Evolutionary conservation across 2,113 vertebrate species (phyloP).

Genomic region (Taxidea taxus): DNA sequence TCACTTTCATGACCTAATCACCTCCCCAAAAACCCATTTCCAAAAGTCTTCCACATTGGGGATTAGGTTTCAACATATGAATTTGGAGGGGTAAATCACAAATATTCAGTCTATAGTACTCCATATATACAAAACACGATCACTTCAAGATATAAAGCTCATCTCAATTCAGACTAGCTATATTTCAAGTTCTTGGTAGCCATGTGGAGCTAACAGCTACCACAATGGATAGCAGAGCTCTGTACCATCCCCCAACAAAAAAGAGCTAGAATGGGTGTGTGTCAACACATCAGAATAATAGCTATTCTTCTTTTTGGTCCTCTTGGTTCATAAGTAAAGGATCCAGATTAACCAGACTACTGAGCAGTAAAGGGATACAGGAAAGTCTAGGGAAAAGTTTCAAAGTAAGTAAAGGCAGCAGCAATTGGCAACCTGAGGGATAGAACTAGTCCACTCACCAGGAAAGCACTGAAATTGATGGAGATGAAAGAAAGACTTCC

Average conservation of each 20-base stretch:
- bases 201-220: background rate
- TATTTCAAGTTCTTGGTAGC: background rate
- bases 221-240: background rate
- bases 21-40: background rate
- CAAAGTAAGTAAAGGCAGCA: background rate
- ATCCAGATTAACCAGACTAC: background rate
- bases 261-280: background rate
- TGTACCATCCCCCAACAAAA: rapidly evolving
- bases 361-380: background rate
- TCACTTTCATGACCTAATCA: background rate
- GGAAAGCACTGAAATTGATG: background rate
- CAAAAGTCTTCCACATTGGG: background rate
- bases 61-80: background rate
- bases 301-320: background rate
- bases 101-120: background rate
- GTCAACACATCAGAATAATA: background rate
- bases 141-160: background rate
- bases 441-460: background rate
- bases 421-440: background rate
- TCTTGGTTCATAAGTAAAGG: background rate
- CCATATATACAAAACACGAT: background rate
- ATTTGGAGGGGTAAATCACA: background rate
- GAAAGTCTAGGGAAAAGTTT: background rate
- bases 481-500: background rate
- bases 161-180: background rate